These are phyloP conservation scores for Rhopilema esculentum DNA, from an alignment of 30 jellyfish, hydroid and myxozoan species.

Conservation along the genomic window DNA sequence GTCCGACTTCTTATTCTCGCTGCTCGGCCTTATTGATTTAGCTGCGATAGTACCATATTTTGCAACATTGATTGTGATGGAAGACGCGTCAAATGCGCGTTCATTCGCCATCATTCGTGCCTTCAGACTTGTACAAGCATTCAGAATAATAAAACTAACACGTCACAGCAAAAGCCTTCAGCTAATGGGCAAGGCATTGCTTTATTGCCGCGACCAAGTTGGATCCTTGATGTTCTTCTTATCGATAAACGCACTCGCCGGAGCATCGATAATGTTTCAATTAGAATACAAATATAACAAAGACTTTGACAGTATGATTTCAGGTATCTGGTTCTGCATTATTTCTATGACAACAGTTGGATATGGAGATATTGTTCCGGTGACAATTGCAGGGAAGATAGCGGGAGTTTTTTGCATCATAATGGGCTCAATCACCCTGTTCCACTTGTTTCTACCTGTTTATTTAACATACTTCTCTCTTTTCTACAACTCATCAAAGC, in stretches of 20 bases:
- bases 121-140: constrained; percentile 75
- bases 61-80: constrained; percentile 58
- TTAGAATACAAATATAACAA: constrained; percentile 43
- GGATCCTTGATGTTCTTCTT: constrained; percentile 71
- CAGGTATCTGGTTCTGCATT: constrained; percentile 78
- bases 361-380: constrained; percentile 82
- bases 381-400: constrained; percentile 68
- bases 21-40: constrained; percentile 75
- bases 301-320: constrained; percentile 66
- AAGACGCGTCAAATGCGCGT: constrained; percentile 71
- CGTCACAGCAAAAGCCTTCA: constrained; percentile 80
- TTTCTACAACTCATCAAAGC: constrained; percentile 55
- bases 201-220: constrained; percentile 77
- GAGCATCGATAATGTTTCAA: constrained; percentile 66
- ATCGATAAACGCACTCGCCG: constrained; percentile 57
- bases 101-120: constrained; percentile 80
- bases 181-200: constrained; percentile 65
- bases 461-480: constrained; percentile 81
- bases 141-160: constrained; percentile 70
- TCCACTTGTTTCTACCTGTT: constrained; percentile 84
- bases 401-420: constrained; percentile 71
- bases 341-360: constrained; percentile 90
- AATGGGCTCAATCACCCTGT: constrained; percentile 72
- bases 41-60: constrained; percentile 76
- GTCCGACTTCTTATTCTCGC: constrained; percentile 70